Conservation (phyloP, 2,888 invertebrate genomes). For the Dicranocentrus wangi region DNA sequence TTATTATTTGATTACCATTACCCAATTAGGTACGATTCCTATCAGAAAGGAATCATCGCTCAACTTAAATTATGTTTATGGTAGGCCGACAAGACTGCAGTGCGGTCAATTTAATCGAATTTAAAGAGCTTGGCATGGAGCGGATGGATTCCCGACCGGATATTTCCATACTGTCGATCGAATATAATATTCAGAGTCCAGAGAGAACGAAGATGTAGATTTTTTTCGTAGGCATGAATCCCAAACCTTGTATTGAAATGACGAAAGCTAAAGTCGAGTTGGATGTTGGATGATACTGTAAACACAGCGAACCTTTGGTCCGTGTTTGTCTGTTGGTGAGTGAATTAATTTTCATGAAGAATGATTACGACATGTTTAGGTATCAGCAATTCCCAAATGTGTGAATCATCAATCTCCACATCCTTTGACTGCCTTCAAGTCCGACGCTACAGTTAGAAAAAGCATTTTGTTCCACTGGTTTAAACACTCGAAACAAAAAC, state of each 20-base stretch:
- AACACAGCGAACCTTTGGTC: slow-evolving; percentile 3
- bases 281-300: slow-evolving; percentile 9
- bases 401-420: slow-evolving; percentile 67
- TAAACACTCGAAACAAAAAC: not conserved
- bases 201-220: too few species aligned
- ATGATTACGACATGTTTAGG: slow-evolving; percentile 63
- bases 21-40: slow-evolving; percentile 37
- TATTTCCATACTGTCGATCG: too few species aligned
- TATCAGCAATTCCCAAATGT: slow-evolving; percentile 59
- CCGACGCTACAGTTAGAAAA: slow-evolving; percentile 10
- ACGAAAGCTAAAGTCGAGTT: too few species aligned
- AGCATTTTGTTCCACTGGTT: not conserved
- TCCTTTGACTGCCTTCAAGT: slow-evolving; percentile 32
- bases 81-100: too few species aligned
- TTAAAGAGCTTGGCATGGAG: too few species aligned
- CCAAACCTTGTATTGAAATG: too few species aligned
- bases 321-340: slow-evolving; percentile 21
- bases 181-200: too few species aligned
- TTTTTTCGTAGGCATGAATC: too few species aligned
- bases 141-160: too few species aligned
- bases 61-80: too few species aligned
- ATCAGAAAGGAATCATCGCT: too few species aligned
- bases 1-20: slow-evolving; percentile 38
- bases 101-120: too few species aligned
- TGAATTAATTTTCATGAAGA: slow-evolving; percentile 57